Evolutionary conservation across 1,140 invertebrate species (phyloP), one percentile per base, ranked within the genome.

Genomic region (Melitaea cinxia): DNA sequence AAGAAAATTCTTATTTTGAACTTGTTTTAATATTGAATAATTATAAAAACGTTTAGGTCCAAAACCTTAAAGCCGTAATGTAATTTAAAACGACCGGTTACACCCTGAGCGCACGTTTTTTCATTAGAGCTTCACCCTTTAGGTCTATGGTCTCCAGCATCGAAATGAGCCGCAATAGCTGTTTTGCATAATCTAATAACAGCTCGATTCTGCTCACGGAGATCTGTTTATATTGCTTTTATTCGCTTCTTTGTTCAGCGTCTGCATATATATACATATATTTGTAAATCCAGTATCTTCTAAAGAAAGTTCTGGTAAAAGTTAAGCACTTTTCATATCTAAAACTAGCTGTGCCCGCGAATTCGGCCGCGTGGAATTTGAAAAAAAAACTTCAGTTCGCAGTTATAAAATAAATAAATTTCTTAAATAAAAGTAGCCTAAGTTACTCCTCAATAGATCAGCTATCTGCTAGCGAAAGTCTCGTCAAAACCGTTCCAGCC

Each of bases 181-280:
- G 24, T 17, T 58, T 58, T 45, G 42, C 56, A 58, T 58, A 58
- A 58, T 58, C 56, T 58, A 58, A 58, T 58, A 58, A 58, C 56
- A 58, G 39, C 56, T 58, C 56, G 23, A 57, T 57, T 57, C 56
- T 17, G 42, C 56, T 47, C 42, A 58, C 42, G 42, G 19, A 47
- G 24, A 30, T 17, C 9, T 58, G 42, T 58, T 58, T 58, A 58
- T 49, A 30, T 58, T 47, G 26, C 26, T 58, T 58, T 17, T 58
- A 23, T 52, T 17, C 12, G 12, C 24, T 42, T 42, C 37, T 42
- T 42, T 19, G 14, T 42, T 42, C 37, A 42, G 7, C 14, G 10
- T 42, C 37, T 42, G 10, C 9, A 10, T 12, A 39, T 7, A n/a
- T 17, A 5, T 37, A 37, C 35, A 4, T 37, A 2, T 7, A 5